A percentile compares a stretch with the other conserved stretches of the same genome.
These are phyloP conservation scores for Seriola rivoliana DNA, from an alignment of 2,113 vertebrate genomes.

Conservation along the genomic window DNA sequence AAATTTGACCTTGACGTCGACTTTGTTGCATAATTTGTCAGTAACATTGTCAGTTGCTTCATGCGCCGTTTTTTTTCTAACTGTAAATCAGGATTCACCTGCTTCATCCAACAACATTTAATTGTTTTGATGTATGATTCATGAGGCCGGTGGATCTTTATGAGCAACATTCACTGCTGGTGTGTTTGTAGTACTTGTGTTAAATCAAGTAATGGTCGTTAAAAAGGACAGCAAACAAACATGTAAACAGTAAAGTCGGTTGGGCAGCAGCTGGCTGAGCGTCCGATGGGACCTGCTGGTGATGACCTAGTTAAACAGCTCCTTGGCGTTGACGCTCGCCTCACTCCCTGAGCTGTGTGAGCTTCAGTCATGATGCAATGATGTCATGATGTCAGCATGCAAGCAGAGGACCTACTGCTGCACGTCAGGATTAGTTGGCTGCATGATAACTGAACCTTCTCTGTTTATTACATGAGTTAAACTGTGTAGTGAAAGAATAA, in stretches of 20 bases:
- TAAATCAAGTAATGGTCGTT: constrained; percentile 25
- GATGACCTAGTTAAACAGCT: constrained; percentile 74
- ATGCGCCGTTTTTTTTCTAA: neutral
- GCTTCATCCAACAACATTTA: constrained; percentile 3
- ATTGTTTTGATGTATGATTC: neutral
- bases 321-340: constrained; percentile 44
- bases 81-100: constrained; percentile 10
- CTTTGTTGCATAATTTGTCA: neutral
- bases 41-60: neutral
- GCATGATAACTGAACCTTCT: constrained; percentile 21
- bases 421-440: constrained; percentile 25
- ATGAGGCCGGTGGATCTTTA: neutral
- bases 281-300: constrained; percentile 56
- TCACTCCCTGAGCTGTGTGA: constrained; percentile 46
- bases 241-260: constrained; percentile 46
- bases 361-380: constrained; percentile 66
- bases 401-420: constrained; percentile 56
- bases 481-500: neutral
- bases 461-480: neutral
- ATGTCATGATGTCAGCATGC: constrained; percentile 70
- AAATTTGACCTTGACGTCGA: no score
- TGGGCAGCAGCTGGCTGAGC: constrained; percentile 59
- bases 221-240: constrained; percentile 58
- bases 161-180: neutral
- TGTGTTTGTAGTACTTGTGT: constrained; percentile 21